Evolutionary conservation across 2,888 invertebrate species (phyloP), one percentile per base, ranked within the genome.

Genomic region (Macrosoma leucophasiata): DNA sequence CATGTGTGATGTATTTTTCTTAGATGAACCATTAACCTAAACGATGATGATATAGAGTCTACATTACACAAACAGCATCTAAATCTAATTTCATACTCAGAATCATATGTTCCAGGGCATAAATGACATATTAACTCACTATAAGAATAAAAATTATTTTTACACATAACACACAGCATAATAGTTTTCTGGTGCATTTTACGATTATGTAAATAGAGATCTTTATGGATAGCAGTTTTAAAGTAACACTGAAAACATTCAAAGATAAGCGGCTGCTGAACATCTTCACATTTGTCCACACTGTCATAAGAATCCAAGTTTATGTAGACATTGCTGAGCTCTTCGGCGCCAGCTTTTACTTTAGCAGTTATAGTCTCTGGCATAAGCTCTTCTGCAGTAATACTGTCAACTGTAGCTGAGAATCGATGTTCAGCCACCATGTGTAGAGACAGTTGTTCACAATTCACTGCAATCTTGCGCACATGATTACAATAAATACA

Each of bases 401-500:
- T 91, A 56, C 91, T 92, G 57, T 91, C 89, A 12, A 92, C 92
- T 1, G 90, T 89, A 3, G 92, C 92, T n/a, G 89, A 88, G 63
- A 93, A 94, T 4, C 92, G 86, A 70, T 95, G 95, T 58, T 93
- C 88, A 1, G 90, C 87, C 9, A 94, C 88, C 68, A 95, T 88
- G 61, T 95, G 95, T 21, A 94, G 68, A 4, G 91, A 90, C 29
- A 95, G 76, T 55, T 93, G 92, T 62, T 90, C 90, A 29, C 92
- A 94, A 67, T 94, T 93, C 0, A 95, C 93, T 7, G 93, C 92
- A 48, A 95, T 93, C 53, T 92, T 91, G 11, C 93, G 86, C 0
- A 93, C 94, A 77, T 95, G 94, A 61, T 94, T 93, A 59, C 95
- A 95, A 65, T 93, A 95, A 34, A 94, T 88, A 64, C 95, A 95